phyloP scores from a whole-genome alignment of 2,797 vertebrate species.

The Enteromius argenteus region DNA sequence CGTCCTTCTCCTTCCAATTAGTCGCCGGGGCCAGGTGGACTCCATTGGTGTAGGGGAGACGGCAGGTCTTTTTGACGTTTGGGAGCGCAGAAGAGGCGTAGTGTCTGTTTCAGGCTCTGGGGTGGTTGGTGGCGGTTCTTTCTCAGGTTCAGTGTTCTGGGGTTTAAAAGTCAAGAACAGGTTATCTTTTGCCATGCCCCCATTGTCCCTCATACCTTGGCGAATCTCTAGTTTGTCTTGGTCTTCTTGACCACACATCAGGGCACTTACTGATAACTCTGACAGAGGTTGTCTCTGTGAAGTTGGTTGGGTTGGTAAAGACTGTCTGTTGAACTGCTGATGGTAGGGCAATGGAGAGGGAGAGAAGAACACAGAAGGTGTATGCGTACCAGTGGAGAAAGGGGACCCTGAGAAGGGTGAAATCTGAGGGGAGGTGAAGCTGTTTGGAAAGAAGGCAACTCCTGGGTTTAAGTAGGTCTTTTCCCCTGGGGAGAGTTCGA shows the following conservation, averaged over 20 bases:
- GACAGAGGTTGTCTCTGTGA: slow-evolving; percentile 64
- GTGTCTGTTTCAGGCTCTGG: slow-evolving; percentile 80
- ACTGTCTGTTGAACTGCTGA: slow-evolving; percentile 79
- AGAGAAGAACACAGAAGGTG: slow-evolving; percentile 79
- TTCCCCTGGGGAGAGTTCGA: slow-evolving; percentile 77
- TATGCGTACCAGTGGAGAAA: slow-evolving; percentile 80
- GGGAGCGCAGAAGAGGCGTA: slow-evolving; percentile 73
- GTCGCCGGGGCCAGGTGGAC: slow-evolving; percentile 82
- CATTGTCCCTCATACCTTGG: slow-evolving; percentile 18
- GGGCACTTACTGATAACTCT: slow-evolving; percentile 61
- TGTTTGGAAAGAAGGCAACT: slow-evolving; percentile 67
- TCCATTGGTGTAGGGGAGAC: slow-evolving; percentile 73
- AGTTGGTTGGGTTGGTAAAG: slow-evolving; percentile 76
- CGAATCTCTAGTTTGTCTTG: slow-evolving; percentile 39
- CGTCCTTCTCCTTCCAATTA: slow-evolving; percentile 81
- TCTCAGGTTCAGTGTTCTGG: slow-evolving; percentile 50
- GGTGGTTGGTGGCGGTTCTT: slow-evolving; percentile 44
- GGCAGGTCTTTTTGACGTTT: slow-evolving; percentile 69
- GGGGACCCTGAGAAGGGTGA: slow-evolving; percentile 80
- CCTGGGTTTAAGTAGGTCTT: slow-evolving; percentile 76
- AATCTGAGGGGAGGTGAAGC: slow-evolving; percentile 76
- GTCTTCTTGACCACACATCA: slow-evolving; percentile 54
- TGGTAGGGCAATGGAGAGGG: slow-evolving; percentile 78
- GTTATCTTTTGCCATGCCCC: slow-evolving; percentile 24
- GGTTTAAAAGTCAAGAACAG: slow-evolving; percentile 62